Base-by-base conservation (phyloP, 1,140 invertebrate genomes). In the Bombus sibiricus region DNA sequence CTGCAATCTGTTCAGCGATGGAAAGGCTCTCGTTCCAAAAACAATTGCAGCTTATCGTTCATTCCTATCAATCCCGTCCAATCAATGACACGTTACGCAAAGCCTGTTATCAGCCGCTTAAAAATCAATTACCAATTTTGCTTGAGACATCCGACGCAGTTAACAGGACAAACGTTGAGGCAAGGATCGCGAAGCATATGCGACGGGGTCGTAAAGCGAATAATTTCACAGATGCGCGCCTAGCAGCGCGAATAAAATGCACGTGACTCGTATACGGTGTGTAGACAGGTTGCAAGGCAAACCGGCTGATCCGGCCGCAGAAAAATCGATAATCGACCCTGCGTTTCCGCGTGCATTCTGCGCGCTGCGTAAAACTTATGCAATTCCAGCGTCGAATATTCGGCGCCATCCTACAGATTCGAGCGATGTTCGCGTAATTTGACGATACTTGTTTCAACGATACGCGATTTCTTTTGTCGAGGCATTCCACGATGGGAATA, bases 271-370 rank as follows among this genome's bases (percentile, higher is more conserved):
- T 57, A 12, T 25, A 59, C 15, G 34, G 34, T 32, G 41, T 5
- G 5, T 64, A 32, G 41, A 43, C 34, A 41, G n/a, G 80, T 41
- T 74, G 71, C 80, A 82, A 82, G 80, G 80, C 80, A 74, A 82
- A 82, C 80, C 80, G 53, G 80, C 80, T 82, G 39, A 74, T 82
- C 69, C 69, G 4, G 80, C 80, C 80, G 53, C 80, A 74, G 80
- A 82, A 82, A 82, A 82, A 82, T 82, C 53, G 34, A 74, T 28
- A 32, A 82, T 82, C 69, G 80, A 82, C 12, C 53, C 80, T 64
- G 53, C 69, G 53, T 62, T 82, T 82, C 80, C 69, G 80, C 34
- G 68, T 82, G 71, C 69, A 39, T 59, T 74, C 39, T 79, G 25
- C 47, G 12, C 53, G 39, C 18, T 3, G 5, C 25, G 37, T 10